Percentiles rank a stretch among this genome's conserved stretches.
Evolutionary conservation across 2,113 vertebrate species (phyloP).

Genomic region (Opisthocomus hoazin): DNA sequence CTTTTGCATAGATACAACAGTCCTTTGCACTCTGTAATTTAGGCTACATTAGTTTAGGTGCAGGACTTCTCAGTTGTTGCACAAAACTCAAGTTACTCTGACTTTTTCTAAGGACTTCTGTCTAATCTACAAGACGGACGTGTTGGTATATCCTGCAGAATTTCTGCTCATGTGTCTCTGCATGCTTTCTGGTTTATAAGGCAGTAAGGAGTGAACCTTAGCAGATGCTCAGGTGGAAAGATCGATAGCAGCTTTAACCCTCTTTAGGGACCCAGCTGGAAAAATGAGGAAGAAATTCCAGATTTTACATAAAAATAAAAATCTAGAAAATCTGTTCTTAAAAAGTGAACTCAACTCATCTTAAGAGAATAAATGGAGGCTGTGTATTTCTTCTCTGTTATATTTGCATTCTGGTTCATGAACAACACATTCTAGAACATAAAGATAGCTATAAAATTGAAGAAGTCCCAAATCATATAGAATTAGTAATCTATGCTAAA

Average conservation of each 20-base stretch:
- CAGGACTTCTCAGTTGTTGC: not conserved
- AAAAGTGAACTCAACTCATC: not conserved
- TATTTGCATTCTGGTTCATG: not conserved
- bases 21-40: not conserved
- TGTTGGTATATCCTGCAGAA: not conserved
- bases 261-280: not conserved
- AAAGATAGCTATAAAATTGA: not conserved
- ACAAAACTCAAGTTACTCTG: not conserved
- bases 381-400: not conserved
- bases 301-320: not conserved
- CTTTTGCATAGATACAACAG: fast-evolving
- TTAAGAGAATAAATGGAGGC: not conserved
- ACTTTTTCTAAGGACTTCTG: not conserved
- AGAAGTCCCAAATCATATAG: not conserved
- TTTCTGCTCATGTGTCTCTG: not conserved
- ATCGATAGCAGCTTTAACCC: fast-evolving
- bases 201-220: not conserved
- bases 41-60: not conserved
- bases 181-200: not conserved
- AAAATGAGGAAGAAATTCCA: not conserved
- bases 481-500: not conserved
- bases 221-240: not conserved
- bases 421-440: not conserved
- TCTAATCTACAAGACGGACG: not conserved
- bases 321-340: not conserved